Conservation (phyloP, 2,797 vertebrate genomes). For the Chelidonichthys spinosus region DNA sequence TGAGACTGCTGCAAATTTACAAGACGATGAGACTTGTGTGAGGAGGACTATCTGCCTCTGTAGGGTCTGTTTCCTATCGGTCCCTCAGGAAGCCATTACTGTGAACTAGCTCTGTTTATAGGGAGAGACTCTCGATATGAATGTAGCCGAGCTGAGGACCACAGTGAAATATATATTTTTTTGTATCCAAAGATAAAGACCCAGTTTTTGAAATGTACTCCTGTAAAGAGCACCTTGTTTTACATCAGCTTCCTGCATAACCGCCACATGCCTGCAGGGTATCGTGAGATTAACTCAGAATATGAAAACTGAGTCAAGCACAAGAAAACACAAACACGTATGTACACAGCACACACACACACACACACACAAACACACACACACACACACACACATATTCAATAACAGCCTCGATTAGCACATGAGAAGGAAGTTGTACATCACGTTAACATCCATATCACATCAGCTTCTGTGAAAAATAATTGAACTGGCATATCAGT, state of each 20-base stretch:
- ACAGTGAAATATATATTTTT: constrained; percentile 48
- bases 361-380: neutral
- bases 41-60: constrained; percentile 55
- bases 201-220: constrained; percentile 38
- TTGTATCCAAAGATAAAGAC: constrained; percentile 60
- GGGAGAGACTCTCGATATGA: constrained; percentile 41
- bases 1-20: constrained; percentile 70
- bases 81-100: constrained; percentile 76
- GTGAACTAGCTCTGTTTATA: constrained; percentile 64
- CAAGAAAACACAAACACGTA: neutral
- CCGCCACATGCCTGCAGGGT: constrained; percentile 13
- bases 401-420: constrained; percentile 1
- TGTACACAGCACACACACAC: neutral
- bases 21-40: constrained; percentile 64
- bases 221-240: constrained; percentile 39
- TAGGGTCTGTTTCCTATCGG: constrained; percentile 61
- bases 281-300: constrained; percentile 9
- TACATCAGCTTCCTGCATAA: constrained; percentile 29
- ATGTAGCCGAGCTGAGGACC: constrained; percentile 19
- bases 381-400: neutral
- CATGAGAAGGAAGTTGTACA: neutral
- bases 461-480: constrained; percentile 2
- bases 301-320: neutral
- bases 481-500: constrained; percentile 10
- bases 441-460: neutral